Percentiles rank a stretch among this genome's conserved stretches.
Evolutionary conservation across 1,140 invertebrate species (phyloP).

Genomic region (Vanessa atalanta): DNA sequence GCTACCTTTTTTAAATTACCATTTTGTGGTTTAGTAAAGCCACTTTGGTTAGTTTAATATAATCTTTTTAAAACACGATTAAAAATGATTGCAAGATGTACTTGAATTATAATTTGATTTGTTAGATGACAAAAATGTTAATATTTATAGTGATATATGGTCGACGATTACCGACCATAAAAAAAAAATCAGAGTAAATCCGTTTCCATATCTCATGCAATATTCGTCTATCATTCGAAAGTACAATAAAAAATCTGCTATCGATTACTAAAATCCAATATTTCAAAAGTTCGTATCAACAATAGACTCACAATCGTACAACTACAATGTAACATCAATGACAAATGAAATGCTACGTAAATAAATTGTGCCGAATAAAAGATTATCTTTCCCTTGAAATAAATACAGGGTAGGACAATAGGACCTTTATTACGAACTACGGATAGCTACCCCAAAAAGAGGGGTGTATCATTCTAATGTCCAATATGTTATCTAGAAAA

Average conservation of each 20-base stretch:
- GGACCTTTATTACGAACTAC: slow-evolving; percentile 63
- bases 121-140: not conserved
- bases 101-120: not conserved
- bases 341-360: slow-evolving; percentile 67
- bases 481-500: not conserved
- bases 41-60: no score
- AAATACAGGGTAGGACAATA: slow-evolving; percentile 70
- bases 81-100: no score
- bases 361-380: slow-evolving; percentile 73
- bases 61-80: no score
- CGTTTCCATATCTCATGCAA: not conserved
- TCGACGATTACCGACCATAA: no score
- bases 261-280: slow-evolving; percentile 35
- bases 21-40: no score
- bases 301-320: slow-evolving; percentile 33
- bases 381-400: slow-evolving; percentile 70
- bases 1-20: no score
- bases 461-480: slow-evolving; percentile 30
- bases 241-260: not conserved
- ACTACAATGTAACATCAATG: slow-evolving; percentile 58
- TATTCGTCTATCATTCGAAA: not conserved
- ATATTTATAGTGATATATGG: no score
- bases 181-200: not conserved
- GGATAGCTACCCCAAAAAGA: slow-evolving; percentile 40
- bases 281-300: slow-evolving; percentile 18